Evolutionary conservation across 1,140 invertebrate species (phyloP), one percentile per base, ranked within the genome.

Genomic region (Pogonomyrmex californicus): DNA sequence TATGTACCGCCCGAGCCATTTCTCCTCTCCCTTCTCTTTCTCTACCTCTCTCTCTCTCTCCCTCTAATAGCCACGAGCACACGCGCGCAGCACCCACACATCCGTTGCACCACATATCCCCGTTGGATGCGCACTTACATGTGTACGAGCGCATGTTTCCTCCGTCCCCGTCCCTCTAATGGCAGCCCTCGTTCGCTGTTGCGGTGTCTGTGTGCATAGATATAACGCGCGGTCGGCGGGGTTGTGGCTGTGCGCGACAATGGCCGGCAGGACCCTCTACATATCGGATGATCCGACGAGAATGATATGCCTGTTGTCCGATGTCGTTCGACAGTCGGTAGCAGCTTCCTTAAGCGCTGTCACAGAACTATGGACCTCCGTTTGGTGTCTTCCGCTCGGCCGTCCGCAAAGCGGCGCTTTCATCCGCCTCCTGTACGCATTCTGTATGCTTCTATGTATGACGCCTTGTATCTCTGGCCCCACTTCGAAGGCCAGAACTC

Each of bases 201-300:
- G 60, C 44, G 44, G 17, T 38, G 23, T 1, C 41, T n/a, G n/a
- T 78, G 33, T 78, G 75, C 44, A 63, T 4, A 41, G 76, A 68
- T 68, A 79, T 78, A 78, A n/a, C n/a, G n/a, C 33, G 60, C 33
- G 14, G 58, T 4, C 41, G 36, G 23, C 41, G n/a, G 33, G 41
- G 38, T 82, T 73, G 75, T 60, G 38, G 63, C 44, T 7, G 23
- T 70, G 63, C 7, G 51, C 70, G 54, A 83, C 79, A 83, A 83
- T 83, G 41, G 68, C 12, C 49, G 44, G 17, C 33, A 41, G 54
- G 2, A n/a, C n/a, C 49, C n/a, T 44, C 68, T 60, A 38, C n/a
- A 54, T 36, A 60, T 38, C 54, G 68, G n/a, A 73, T 60, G 54
- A 60, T 71, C 79, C 41, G 6, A 47, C 17, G 60, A 38, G 14